These are phyloP conservation scores for Catharus fuscescens DNA, from an alignment of 2,113 vertebrate species.

Conservation along the genomic window DNA sequence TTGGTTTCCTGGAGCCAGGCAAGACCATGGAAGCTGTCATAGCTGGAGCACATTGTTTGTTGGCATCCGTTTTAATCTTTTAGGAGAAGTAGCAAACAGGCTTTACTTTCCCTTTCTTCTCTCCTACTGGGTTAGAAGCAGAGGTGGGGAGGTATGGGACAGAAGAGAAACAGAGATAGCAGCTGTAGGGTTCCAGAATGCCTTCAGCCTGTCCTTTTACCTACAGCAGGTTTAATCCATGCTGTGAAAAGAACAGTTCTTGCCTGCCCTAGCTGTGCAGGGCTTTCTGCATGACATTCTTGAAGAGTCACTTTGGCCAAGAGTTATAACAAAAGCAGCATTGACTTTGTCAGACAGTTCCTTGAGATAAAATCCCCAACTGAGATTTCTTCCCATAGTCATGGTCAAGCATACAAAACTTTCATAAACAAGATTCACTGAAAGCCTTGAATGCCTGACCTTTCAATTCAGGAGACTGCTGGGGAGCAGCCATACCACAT, in stretches of 20 bases:
- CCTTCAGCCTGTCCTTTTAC: background rate
- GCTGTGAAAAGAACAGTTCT: background rate
- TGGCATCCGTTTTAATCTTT: background rate
- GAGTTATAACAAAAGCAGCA: background rate
- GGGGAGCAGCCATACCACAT: background rate
- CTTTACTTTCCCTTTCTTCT: background rate
- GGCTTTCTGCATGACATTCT: background rate
- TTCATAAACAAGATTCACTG: background rate
- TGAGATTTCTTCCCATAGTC: background rate
- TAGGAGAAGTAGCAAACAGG: background rate
- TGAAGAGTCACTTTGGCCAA: background rate
- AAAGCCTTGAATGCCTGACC: background rate
- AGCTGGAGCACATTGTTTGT: background rate
- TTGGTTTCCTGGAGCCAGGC: background rate
- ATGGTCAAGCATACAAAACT: background rate
- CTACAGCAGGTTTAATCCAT: background rate
- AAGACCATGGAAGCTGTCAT: background rate
- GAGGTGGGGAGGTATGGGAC: accelerated
- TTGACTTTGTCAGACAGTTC: background rate
- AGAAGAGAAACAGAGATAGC: background rate
- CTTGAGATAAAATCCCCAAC: background rate
- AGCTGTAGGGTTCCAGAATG: background rate
- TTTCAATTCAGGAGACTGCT: background rate
- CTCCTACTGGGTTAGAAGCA: background rate
- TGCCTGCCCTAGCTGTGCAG: background rate